Conservation (phyloP, 1,140 invertebrate genomes). For the Cheumatopsyche charites region DNA sequence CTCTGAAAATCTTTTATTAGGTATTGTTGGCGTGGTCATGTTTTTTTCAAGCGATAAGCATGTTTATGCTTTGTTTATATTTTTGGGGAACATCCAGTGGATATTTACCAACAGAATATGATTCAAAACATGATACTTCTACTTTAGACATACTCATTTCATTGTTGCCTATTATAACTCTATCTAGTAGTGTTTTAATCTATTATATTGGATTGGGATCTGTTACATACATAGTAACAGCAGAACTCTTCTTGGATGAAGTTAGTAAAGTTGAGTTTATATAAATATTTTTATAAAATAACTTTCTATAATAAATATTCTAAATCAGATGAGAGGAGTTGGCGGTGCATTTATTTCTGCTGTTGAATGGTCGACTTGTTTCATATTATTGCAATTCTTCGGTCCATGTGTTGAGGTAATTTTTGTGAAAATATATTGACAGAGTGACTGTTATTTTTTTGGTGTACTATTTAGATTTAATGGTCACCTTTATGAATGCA, state of each 20-base stretch:
- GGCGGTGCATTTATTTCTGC: slow-evolving; percentile 7
- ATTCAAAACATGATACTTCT: neutral
- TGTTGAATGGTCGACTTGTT: slow-evolving; percentile 8
- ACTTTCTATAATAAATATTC: neutral
- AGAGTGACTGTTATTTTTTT: too few species aligned
- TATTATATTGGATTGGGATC: slow-evolving; percentile 44
- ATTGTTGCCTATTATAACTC: slow-evolving; percentile 9
- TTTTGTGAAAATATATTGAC: too few species aligned
- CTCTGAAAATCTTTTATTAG: neutral
- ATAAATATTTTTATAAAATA: too few species aligned
- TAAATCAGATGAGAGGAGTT: slow-evolving; percentile 27
- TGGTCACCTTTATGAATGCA: too few species aligned
- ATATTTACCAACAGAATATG: slow-evolving; percentile 1
- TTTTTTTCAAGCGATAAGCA: neutral
- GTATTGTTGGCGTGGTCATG: slow-evolving; percentile 33
- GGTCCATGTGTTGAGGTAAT: neutral
- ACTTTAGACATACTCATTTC: neutral
- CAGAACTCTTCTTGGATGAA: slow-evolving; percentile 43
- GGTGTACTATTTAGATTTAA: too few species aligned
- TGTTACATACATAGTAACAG: slow-evolving; percentile 34
- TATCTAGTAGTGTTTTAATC: slow-evolving; percentile 32
- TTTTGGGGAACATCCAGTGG: neutral
- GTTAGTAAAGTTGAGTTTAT: too few species aligned
- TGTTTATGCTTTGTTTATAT: slow-evolving; percentile 27
- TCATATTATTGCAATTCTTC: slow-evolving; percentile 30